Evolutionary conservation across 1,140 invertebrate genomes (phyloP).

Genomic region (Papilio machaon): DNA sequence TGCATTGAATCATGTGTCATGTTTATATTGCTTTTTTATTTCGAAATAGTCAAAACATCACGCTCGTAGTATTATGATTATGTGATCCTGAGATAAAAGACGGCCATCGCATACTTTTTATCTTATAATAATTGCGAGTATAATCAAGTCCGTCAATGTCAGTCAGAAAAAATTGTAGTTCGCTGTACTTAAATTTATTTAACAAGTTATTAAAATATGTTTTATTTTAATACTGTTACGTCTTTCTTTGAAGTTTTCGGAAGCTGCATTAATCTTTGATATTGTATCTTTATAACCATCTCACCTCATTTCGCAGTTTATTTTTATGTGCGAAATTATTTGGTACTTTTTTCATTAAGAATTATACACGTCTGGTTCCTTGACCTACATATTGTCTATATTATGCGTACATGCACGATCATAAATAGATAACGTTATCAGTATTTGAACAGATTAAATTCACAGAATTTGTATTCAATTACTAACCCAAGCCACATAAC

Average conservation of each 20-base stretch:
- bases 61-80: not conserved
- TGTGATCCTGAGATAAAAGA: not conserved
- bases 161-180: not conserved
- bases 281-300: slow-evolving; percentile 14
- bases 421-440: slow-evolving; percentile 8
- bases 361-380: not conserved
- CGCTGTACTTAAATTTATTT: not conserved
- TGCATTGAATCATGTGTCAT: not conserved
- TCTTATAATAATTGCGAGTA: too few relatives aligned
- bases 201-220: slow-evolving; percentile 1
- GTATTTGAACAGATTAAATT: not conserved
- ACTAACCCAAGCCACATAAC: not conserved
- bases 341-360: not conserved
- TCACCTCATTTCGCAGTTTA: not conserved
- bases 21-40: slow-evolving; percentile 13
- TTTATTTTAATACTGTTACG: not conserved
- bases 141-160: not conserved
- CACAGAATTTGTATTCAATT: not conserved
- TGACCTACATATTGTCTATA: not conserved
- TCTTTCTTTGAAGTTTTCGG: slow-evolving; percentile 11
- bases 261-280: slow-evolving; percentile 18
- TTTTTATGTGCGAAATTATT: slow-evolving; percentile 12
- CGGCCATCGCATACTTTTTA: not conserved
- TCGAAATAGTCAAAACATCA: not conserved
- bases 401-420: not conserved